Base-by-base conservation (phyloP, 1,140 invertebrate genomes). In the Pseudomyrmex flavicornis region DNA sequence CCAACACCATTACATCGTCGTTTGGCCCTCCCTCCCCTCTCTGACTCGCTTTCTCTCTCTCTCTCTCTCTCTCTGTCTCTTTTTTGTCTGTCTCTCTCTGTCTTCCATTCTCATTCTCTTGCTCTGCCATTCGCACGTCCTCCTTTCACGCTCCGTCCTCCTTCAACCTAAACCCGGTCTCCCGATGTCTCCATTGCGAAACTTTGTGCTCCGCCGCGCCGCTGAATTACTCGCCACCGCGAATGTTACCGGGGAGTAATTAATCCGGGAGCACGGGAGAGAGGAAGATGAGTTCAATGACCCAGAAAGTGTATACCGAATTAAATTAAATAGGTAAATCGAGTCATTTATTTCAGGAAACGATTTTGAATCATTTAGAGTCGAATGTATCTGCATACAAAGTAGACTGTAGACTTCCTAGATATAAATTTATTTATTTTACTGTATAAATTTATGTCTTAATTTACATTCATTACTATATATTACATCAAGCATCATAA, bases 1-100 rank as follows among this genome's bases (percentile, higher is more conserved):
- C 91, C 90, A 91, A 91, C 90, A 92, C 92, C 90, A 90, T 92
- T 90, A 91, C 90, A 89, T 76, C 87, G 87, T 88, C 85, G 85
- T 69, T 77, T 88, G 62, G 85, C 69, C 85, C 88, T 86, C 73
- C 85, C 82, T 82, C 56, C 62, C 61, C 58, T 61, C 73, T 35
- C 35, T 35, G 35, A 35, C 52, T 66, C 59, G 17, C 17, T 17
- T 17, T 17, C 17, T 82, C 73, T 84, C 46, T 72, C 22, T 52
- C 56, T 54, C 84, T 82, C 22, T 82, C 46, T 83, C 75, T 61
- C 73, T 52, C 83, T 59, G 56, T 70, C 65, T 69, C 58, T 85
- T 65, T 65, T 66, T 84, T 77, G 84, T 61, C 84, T 77, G 85
- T 86, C 59, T 76, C 84, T 59, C 48, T 54, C 22, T 46, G 59